Base-by-base conservation (phyloP, 2,888 invertebrate genomes). In the Dilophus febrilis region DNA sequence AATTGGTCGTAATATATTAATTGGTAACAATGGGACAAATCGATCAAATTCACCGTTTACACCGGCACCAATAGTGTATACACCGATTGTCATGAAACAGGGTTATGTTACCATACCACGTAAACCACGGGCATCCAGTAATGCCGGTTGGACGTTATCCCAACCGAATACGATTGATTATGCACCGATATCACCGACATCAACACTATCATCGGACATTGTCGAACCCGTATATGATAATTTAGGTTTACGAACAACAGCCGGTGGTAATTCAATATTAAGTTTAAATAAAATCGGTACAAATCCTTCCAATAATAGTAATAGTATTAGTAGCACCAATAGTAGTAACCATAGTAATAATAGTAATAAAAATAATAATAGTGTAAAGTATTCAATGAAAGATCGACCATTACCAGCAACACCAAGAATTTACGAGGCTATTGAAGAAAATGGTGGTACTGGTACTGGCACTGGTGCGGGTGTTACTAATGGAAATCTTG, bases 51-150 rank as follows among this genome's bases (percentile, higher is more conserved):
- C 82, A n/a, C 82, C 81, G 1, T 82, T 82, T 50, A 70, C 76
- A 26, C 72, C 74, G 6, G 72, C 74, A 7, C 75, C 79, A 22
- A 72, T 79, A 6, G 67, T 80, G 31, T 72, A 75, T 18, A 77
- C 78, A 4, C 58, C 61, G 5, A 58, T 61, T 17, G 54, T 63
- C 3, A 57, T 63, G 58, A 70, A 80, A 46, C 81, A 81, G 55
- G 86, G 85, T 11, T 87, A 86, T 57, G 85, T 86, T 33, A 87
- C 87, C 13, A 85, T 88, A 44, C 87, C 87, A 0, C 68, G 87
- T 48, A 68, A 85, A 51, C 86, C 85, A 0, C 67, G 87, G 45
- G 81, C 83, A 1, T 81, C 82, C 2, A 83, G 83, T 53, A 22
- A 22, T 22, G 22, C 5, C 8, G 22, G 22, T 22, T 86, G 86